Percentiles rank a stretch among this genome's conserved stretches.
Evolutionary conservation across 2,113 vertebrate species (phyloP).

Genomic region (Felis chaus): DNA sequence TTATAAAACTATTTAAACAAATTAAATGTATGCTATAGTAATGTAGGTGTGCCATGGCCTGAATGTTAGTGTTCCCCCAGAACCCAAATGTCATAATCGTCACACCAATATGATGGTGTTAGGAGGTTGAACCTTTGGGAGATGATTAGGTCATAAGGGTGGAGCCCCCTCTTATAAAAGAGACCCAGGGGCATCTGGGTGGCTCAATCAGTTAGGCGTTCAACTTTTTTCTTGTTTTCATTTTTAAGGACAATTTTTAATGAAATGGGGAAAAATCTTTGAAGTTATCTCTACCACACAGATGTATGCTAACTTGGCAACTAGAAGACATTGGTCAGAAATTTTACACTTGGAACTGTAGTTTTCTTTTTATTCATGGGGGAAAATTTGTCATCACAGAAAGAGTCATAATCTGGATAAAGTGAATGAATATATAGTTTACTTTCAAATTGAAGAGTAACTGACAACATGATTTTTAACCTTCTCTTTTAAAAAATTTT

Average conservation of each 20-base stretch:
- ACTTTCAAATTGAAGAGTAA: neutral
- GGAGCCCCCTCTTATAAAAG: neutral
- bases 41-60: neutral
- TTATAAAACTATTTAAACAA: slow-evolving; percentile 8
- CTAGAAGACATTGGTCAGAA: neutral
- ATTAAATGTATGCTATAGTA: neutral
- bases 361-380: neutral
- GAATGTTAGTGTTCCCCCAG: neutral
- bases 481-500: neutral
- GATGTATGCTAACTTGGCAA: neutral
- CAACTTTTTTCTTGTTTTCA: neutral
- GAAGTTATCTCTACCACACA: neutral
- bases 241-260: slow-evolving; percentile 5
- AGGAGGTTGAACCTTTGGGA: neutral
- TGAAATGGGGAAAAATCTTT: neutral
- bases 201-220: too few species aligned
- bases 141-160: neutral
- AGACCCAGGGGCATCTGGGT: neutral
- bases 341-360: neutral
- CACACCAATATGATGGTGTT: neutral
- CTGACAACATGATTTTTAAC: neutral
- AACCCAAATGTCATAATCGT: neutral
- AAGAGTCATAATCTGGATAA: neutral
- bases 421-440: neutral
- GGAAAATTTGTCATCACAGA: neutral